These are phyloP conservation scores for Phoebastria nigripes DNA, from an alignment of 2,797 vertebrate species.

Conservation along the genomic window DNA sequence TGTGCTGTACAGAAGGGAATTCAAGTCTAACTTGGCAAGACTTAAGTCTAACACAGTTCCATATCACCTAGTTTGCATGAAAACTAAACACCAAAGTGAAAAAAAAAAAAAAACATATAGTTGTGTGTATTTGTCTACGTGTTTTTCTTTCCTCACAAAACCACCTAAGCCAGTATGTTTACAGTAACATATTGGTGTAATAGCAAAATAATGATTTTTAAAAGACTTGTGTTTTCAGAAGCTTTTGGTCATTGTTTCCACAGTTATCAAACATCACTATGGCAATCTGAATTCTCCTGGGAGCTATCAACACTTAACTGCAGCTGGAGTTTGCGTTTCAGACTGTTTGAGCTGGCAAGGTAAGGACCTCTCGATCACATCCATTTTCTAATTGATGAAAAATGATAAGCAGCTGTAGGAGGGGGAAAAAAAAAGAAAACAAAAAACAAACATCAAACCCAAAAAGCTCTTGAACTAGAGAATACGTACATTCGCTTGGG, in stretches of 20 bases:
- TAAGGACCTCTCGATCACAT: background rate
- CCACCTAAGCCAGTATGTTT: background rate
- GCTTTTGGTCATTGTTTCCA: background rate
- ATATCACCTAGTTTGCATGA: background rate
- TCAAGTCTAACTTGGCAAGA: background rate
- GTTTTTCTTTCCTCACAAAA: background rate
- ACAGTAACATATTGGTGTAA: background rate
- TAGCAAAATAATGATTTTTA: background rate
- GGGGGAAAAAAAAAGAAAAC: too few relatives aligned
- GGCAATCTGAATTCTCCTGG: background rate
- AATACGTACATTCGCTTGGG: background rate
- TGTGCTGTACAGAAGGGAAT: background rate
- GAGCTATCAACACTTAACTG: background rate
- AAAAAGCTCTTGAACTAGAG: background rate
- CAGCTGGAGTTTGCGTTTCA: background rate
- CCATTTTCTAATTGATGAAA: background rate
- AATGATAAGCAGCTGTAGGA: background rate
- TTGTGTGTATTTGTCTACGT: fast-evolving
- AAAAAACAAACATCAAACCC: background rate
- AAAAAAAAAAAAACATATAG: background rate
- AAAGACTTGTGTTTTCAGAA: background rate
- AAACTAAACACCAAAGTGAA: background rate
- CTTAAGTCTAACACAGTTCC: background rate
- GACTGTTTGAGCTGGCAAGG: background rate
- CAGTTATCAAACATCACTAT: background rate